Conservation (phyloP, 2,888 invertebrate genomes). For the Cheilosia soror region DNA sequence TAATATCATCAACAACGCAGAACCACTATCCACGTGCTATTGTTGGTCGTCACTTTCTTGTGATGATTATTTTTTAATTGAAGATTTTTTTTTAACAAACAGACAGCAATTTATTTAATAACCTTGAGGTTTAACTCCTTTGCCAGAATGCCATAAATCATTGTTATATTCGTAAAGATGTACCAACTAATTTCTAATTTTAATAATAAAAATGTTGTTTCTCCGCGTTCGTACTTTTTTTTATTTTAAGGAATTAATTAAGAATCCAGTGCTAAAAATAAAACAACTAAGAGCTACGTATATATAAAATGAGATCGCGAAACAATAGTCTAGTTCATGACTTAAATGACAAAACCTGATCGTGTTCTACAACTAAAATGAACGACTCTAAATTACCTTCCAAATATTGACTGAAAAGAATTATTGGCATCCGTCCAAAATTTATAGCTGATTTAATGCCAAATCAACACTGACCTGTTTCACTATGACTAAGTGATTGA, state of each 20-base stretch:
- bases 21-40: too few relatives aligned
- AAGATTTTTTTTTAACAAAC: not conserved
- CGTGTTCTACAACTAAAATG: not conserved
- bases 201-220: not conserved
- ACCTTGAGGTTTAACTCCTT: slow-evolving; percentile 13
- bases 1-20: too few relatives aligned
- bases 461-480: not conserved
- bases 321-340: not conserved
- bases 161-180: not conserved
- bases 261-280: not conserved
- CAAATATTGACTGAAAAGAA: not conserved
- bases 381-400: not conserved
- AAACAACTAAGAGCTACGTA: not conserved
- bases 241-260: not conserved
- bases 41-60: too few relatives aligned
- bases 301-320: not conserved
- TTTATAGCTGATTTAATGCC: not conserved
- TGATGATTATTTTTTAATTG: not conserved
- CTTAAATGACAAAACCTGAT: not conserved
- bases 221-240: not conserved
- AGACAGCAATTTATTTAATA: not conserved
- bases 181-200: not conserved
- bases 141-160: slow-evolving; percentile 9
- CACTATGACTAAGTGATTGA: not conserved
- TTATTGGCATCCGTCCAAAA: not conserved